Evolutionary conservation across 2,888 invertebrate species (phyloP), one percentile per base, ranked within the genome.

Genomic region (Saturnia pavonia): DNA sequence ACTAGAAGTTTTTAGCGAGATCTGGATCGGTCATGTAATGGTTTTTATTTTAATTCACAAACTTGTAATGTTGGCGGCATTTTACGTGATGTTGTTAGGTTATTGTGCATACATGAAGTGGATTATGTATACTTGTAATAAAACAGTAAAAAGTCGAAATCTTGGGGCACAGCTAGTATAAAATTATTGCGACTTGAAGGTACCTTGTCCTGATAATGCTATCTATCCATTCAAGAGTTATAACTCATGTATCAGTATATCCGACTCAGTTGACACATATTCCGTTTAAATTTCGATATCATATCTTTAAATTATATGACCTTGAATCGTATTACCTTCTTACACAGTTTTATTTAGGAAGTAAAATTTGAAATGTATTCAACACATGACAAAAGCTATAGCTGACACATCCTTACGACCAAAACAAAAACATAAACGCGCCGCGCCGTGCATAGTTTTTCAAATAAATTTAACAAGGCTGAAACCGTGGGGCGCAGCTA

Each of bases 251-350:
- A 51, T 66, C 22, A 48, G 34, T 45, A 70, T 34, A 66, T 70
- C 48, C 34, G 42, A 25, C 19, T 25, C 43, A 48, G 48, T 22
- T 70, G 69, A 70, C 65, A 63, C n/a, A 65, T 6, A 66, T 70
- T 65, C 34, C 27, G 69, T 48, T 70, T 66, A 42, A 27, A 45
- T 34, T n/a, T 12, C 45, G 63, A 69, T 69, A 69, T 63, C 43
- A 7, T 60, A 69, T 63, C 63, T 60, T 69, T 68, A 54, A 54
- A 11, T 48, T 16, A 54, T 22, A 54, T 22, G 7, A 54, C 54
- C 22, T 25, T 22, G 22, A 22, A n/a, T 22, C 54, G 12, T 54
- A 54, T 54, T 34, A 34, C 34, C 34, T 34, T 11, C 54, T 9
- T 22, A 54, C 22, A 22, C 9, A 22, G 22, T 54, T 54, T 54